Conservation (phyloP, 2,888 invertebrate species). For the Thymelicus sylvestris region DNA sequence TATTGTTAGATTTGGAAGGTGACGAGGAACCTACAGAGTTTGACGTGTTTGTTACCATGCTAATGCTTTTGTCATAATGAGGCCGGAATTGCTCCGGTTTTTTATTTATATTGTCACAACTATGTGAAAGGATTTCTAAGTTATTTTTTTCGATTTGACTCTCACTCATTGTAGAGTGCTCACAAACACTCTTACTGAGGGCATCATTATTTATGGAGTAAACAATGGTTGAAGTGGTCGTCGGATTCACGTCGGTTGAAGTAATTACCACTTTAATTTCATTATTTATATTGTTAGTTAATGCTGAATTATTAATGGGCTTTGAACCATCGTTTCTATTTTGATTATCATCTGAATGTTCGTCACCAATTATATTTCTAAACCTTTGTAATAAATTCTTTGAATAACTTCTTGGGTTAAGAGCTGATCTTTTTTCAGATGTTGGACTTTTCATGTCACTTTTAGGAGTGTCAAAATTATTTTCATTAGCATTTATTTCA, state of each 20-base stretch:
- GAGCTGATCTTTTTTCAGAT: slow-evolving; percentile 69
- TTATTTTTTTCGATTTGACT: slow-evolving; percentile 74
- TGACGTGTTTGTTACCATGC: slow-evolving; percentile 65
- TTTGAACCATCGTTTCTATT: slow-evolving; percentile 54
- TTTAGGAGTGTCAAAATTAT: slow-evolving; percentile 65
- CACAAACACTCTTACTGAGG: slow-evolving; percentile 74
- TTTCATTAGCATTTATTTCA: slow-evolving; percentile 76
- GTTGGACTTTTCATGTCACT: slow-evolving; percentile 72
- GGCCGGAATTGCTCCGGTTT: slow-evolving; percentile 58
- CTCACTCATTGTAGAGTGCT: slow-evolving; percentile 65
- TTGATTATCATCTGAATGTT: slow-evolving; percentile 70
- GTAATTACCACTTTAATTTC: slow-evolving; percentile 75
- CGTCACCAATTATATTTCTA: slow-evolving; percentile 80
- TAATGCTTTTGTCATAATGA: slow-evolving; percentile 68
- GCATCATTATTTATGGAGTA: slow-evolving; percentile 58
- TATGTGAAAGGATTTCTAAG: slow-evolving; percentile 69
- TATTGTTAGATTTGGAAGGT: slow-evolving; percentile 69
- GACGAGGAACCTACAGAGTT: slow-evolving; percentile 58
- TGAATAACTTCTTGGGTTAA: slow-evolving; percentile 77
- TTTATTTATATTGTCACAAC: slow-evolving; percentile 70
- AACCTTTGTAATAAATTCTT: slow-evolving; percentile 79
- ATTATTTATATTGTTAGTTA: slow-evolving; percentile 56
- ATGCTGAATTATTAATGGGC: slow-evolving; percentile 47
- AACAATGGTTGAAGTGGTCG: slow-evolving; percentile 60
- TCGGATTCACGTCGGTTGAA: slow-evolving; percentile 63